These are phyloP conservation scores for Sphaeramia orbicularis DNA, from an alignment of 2,797 vertebrate genomes.

Conservation along the genomic window DNA sequence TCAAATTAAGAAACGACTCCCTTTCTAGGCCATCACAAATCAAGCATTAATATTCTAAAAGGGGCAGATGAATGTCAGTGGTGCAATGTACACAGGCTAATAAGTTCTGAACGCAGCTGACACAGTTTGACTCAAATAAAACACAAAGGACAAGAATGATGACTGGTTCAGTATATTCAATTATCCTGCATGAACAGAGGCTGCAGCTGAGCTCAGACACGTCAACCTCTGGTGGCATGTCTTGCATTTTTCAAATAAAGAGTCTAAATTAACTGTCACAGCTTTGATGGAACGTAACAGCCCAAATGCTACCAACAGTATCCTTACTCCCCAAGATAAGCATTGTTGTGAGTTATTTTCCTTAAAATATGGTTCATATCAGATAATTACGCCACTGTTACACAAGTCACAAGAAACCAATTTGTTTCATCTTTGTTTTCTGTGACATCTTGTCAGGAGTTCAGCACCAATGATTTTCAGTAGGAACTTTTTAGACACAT, in stretches of 20 bases:
- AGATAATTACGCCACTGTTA: not conserved
- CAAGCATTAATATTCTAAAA: constrained; percentile 55
- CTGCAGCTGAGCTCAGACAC: constrained; percentile 41
- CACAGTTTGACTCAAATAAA: constrained; percentile 60
- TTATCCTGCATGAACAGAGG: constrained; percentile 67
- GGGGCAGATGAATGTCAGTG: constrained; percentile 61
- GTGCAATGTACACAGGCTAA: constrained; percentile 66
- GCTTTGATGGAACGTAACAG: constrained; percentile 52
- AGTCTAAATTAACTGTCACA: constrained; percentile 75
- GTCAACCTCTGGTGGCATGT: constrained; percentile 38
- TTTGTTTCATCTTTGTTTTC: constrained; percentile 9
- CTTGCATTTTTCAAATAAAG: constrained; percentile 60
- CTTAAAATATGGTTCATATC: constrained; percentile 13
- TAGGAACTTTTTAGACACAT: constrained; percentile 13
- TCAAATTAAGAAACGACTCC: constrained; percentile 42
- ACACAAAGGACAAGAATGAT: constrained; percentile 66
- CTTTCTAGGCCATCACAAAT: constrained; percentile 40
- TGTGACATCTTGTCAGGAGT: constrained; percentile 4
- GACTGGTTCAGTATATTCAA: constrained; percentile 71
- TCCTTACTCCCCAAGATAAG: constrained; percentile 52
- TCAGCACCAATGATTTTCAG: not conserved
- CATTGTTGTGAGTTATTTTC: not conserved
- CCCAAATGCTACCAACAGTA: constrained; percentile 48
- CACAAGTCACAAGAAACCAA: constrained; percentile 1
- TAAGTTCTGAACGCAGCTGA: constrained; percentile 72